Conservation (phyloP, 2,113 vertebrate genomes). For the Acanthochromis polyacanthus region DNA sequence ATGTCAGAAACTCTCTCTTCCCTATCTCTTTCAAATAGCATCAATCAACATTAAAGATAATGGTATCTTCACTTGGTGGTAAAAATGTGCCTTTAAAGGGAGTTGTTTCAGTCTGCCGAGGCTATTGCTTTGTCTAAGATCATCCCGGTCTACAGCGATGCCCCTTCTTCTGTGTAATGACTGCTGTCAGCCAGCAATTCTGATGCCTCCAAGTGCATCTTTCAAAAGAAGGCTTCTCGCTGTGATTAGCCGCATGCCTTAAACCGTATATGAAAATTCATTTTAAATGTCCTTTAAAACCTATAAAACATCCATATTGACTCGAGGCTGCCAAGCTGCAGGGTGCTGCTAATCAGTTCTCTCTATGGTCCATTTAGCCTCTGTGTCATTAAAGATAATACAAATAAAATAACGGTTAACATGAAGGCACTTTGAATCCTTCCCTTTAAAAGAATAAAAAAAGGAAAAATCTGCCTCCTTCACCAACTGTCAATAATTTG, state of each 20-base stretch:
- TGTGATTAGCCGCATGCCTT: slow-evolving; percentile 78
- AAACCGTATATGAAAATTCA: slow-evolving; percentile 81
- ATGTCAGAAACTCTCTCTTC: slow-evolving; percentile 35
- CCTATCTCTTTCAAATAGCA: slow-evolving; percentile 53
- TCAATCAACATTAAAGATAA: slow-evolving; percentile 67
- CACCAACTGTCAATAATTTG: slow-evolving; percentile 77
- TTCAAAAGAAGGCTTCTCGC: slow-evolving; percentile 67
- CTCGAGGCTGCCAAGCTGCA: slow-evolving; percentile 72
- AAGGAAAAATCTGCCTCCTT: slow-evolving; percentile 42
- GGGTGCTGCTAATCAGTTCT: slow-evolving; percentile 80
- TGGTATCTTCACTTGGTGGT: slow-evolving; percentile 42
- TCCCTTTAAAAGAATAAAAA: slow-evolving; percentile 50
- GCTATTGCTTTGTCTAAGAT: slow-evolving; percentile 56
- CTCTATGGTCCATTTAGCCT: slow-evolving; percentile 83
- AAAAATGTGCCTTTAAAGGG: slow-evolving; percentile 61
- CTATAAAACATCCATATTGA: slow-evolving; percentile 81
- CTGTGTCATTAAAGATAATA: slow-evolving; percentile 85
- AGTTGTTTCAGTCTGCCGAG: slow-evolving; percentile 46
- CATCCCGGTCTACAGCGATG: slow-evolving; percentile 44
- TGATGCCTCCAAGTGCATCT: slow-evolving; percentile 62
- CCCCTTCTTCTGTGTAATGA: slow-evolving; percentile 51
- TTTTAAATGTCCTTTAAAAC: slow-evolving; percentile 82
- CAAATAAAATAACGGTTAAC: slow-evolving; percentile 85
- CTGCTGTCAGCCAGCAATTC: slow-evolving; percentile 55
- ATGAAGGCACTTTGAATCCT: slow-evolving; percentile 73